Percentiles rank a stretch among this genome's conserved stretches.
Evolutionary conservation across 2,797 vertebrate species (phyloP).

Genomic region (Anniella stebbinsi): DNA sequence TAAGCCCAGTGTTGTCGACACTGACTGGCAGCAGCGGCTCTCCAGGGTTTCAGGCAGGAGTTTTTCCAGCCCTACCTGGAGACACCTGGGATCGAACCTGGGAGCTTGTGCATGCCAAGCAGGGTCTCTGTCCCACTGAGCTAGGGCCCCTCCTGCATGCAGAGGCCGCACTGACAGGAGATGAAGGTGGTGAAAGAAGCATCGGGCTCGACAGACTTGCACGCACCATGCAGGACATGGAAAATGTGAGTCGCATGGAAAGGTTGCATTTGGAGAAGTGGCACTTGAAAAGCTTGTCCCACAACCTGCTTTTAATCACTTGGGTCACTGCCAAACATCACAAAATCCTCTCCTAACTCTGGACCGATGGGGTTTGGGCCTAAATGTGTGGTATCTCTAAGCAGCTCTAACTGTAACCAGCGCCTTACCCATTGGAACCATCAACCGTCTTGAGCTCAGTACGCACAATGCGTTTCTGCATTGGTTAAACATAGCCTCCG

Average conservation of each 20-base stretch:
- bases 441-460: not conserved
- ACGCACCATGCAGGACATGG: not conserved
- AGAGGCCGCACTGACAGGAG: not conserved
- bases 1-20: no score
- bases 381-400: not conserved
- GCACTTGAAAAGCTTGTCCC: not conserved
- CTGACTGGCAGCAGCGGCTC: no score
- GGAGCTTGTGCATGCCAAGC: no score
- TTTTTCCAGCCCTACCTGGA: no score
- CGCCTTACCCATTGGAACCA: not conserved
- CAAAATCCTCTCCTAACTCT: not conserved
- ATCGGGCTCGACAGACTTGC: not conserved
- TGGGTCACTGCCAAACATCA: not conserved
- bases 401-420: not conserved
- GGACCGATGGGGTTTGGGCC: not conserved
- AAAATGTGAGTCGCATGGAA: not conserved
- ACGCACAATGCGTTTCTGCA: accelerated
- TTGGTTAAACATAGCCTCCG: not conserved
- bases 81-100: no score
- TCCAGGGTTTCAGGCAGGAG: no score
- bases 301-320: not conserved
- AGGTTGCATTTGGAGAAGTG: not conserved
- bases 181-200: not conserved
- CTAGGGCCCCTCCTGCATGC: not conserved
- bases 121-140: no score